Percentiles rank a stretch among this genome's conserved stretches.
phyloP scores from a whole-genome alignment of 2,888 invertebrate genomes.

The Drosophila hamatofila region DNA sequence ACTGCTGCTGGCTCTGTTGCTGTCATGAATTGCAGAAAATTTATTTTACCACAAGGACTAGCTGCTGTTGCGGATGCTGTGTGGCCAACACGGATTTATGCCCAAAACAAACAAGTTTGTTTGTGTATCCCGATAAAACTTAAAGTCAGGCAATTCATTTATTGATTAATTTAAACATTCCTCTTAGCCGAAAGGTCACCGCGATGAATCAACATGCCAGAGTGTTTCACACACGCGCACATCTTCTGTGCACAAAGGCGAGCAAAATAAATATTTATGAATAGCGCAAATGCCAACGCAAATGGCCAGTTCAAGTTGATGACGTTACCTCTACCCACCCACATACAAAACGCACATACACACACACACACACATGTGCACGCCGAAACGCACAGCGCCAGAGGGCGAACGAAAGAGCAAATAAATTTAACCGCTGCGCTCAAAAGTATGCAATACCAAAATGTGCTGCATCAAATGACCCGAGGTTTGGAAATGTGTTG shows the following conservation, averaged over 20 bases:
- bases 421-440: conserved; percentile 29
- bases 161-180: conserved; percentile 67
- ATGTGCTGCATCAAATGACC: conserved; percentile 3
- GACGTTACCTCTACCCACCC: conserved; percentile 55
- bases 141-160: conserved; percentile 60
- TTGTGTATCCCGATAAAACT: conserved; percentile 65
- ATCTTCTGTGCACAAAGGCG: conserved; percentile 45
- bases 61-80: conserved; percentile 15
- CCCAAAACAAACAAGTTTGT: conserved; percentile 51
- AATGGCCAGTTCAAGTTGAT: conserved; percentile 63
- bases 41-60: conserved; percentile 76
- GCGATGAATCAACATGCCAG: conserved; percentile 48
- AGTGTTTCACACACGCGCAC: conserved; percentile 38
- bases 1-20: conserved; percentile 31
- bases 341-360: conserved; percentile 26
- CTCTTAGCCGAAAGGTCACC: conserved; percentile 48
- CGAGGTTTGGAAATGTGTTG: conserved; percentile 12
- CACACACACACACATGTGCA: background rate
- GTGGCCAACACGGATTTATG: conserved; percentile 60
- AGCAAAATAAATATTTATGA: conserved; percentile 72
- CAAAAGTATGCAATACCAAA: conserved; percentile 59
- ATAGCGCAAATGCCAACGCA: conserved; percentile 66
- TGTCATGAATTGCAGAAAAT: conserved; percentile 74
- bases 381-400: background rate
- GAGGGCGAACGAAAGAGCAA: conserved; percentile 4